Evolutionary conservation across 1,140 invertebrate genomes (phyloP).

Genomic region (Episyrphus balteatus): DNA sequence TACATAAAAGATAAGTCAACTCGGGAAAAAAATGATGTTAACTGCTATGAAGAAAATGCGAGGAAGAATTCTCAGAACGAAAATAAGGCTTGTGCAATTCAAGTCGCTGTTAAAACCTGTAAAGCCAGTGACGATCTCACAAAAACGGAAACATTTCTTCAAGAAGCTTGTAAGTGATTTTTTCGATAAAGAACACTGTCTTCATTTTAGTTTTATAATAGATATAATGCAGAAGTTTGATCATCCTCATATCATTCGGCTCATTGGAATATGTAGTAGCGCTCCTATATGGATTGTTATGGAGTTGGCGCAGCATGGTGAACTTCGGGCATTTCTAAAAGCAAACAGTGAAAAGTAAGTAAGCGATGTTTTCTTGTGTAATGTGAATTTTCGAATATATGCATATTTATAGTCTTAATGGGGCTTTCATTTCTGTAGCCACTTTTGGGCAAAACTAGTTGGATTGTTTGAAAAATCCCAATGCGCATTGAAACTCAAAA

Average conservation of each 20-base stretch:
- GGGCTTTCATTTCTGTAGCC: no score
- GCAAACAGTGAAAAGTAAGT: slow-evolving; percentile 72
- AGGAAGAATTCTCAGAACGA: slow-evolving; percentile 9
- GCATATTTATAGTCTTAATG: no score
- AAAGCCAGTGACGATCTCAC: slow-evolving; percentile 85
- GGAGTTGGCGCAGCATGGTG: slow-evolving; percentile 92
- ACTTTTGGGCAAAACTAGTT: no score
- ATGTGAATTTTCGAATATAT: no score
- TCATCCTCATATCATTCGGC: slow-evolving; percentile 93
- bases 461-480: no score
- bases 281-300: slow-evolving; percentile 96
- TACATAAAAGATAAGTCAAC: slow-evolving; percentile 31
- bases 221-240: slow-evolving; percentile 99
- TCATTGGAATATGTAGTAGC: slow-evolving; percentile 91
- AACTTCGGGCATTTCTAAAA: slow-evolving; percentile 91
- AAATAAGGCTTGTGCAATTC: slow-evolving; percentile 39
- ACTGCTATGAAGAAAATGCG: slow-evolving; percentile 8
- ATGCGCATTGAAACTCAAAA: no score
- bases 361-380: slow-evolving; percentile 2
- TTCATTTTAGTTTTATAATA: slow-evolving; percentile 36
- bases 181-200: neutral
- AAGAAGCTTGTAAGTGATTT: slow-evolving; percentile 88
- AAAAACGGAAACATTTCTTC: slow-evolving; percentile 90
- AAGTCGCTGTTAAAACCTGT: slow-evolving; percentile 96
- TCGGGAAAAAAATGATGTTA: neutral